phyloP scores from a whole-genome alignment of 2,888 invertebrate species.

The Melieria crassipennis region DNA sequence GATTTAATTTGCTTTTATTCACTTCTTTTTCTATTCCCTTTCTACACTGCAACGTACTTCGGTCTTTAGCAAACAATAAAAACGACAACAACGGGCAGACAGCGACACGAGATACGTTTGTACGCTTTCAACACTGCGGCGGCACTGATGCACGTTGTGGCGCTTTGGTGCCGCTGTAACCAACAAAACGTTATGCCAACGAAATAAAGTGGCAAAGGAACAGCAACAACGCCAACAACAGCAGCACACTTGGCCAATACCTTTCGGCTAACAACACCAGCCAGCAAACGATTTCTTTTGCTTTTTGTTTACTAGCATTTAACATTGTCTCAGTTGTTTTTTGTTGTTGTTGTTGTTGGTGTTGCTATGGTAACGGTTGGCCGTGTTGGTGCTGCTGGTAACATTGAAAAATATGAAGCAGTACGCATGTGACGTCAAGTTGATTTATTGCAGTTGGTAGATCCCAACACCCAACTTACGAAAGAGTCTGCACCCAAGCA shows the following conservation, averaged over 20 bases:
- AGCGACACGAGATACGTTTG: conserved; percentile 26
- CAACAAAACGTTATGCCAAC: too few relatives aligned
- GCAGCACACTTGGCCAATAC: conserved; percentile 2
- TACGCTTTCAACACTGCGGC: conserved; percentile 13
- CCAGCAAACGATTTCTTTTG: too few relatives aligned
- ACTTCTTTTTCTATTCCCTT: too few relatives aligned
- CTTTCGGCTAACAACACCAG: too few relatives aligned
- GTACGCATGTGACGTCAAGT: conserved; percentile 17
- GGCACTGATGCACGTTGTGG: conserved; percentile 34
- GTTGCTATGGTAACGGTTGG: neutral
- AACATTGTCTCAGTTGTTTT: neutral
- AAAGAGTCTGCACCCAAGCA: too few relatives aligned
- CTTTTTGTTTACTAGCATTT: too few relatives aligned
- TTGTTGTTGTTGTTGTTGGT: neutral
- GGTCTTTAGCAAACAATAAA: neutral
- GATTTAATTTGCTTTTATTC: neutral
- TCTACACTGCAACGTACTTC: neutral
- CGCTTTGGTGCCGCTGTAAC: too few relatives aligned
- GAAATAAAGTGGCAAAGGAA: conserved; percentile 39
- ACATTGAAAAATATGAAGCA: conserved; percentile 12
- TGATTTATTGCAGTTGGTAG: conserved; percentile 22
- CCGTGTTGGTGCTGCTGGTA: neutral
- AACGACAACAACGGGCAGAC: neutral
- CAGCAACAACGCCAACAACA: conserved; percentile 11
- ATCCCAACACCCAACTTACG: too few relatives aligned